Evolutionary conservation across 2,888 invertebrate genomes (phyloP), one percentile per base, ranked within the genome.

Genomic region (Lycaena phlaeas): DNA sequence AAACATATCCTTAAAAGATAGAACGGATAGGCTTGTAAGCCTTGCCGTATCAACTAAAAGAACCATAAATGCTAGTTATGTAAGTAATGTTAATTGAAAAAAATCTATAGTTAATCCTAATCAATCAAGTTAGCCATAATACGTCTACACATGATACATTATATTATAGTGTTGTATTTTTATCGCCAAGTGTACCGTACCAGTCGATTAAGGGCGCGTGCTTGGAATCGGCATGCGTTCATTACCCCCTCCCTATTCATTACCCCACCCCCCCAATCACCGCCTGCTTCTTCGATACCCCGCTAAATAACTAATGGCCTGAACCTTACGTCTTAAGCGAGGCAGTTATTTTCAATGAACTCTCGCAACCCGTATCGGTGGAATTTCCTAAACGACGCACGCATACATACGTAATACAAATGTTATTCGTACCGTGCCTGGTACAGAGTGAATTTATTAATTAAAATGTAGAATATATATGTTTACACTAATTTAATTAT

Each of bases 241-340:
- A 78, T 78, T 79, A 76, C 68, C 57, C 63, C 68, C 56, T 78
- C 74, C 68, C n/a, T n/a, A n/a, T 68, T 77, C 74, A 78, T 78
- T 79, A 76, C 68, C 57, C 63, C 68, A n/a, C n/a, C n/a, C n/a
- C n/a, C n/a, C n/a, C n/a, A n/a, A n/a, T n/a, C 56, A 78, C 74
- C 68, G 57, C 62, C 69, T 55, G 75, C 73, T 72, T 71, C 66
- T 75, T 78, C 73, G 75, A 79, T 78, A 78, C 63, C 62, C 61
- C 58, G 58, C 67, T 71, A 72, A 75, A 73, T 77, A 74, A 75
- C 71, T 74, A 72, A 78, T 72, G 69, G 67, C 61, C 56, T 60
- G 58, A 67, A 65, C 61, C 64, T 64, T 64, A 68, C 64, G 65
- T 63, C 60, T 64, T 54, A 52, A 54, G 52, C 54, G 57, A 59